These are phyloP conservation scores for Bruchidius siliquastri DNA, from an alignment of 2,888 invertebrate genomes.

Conservation along the genomic window DNA sequence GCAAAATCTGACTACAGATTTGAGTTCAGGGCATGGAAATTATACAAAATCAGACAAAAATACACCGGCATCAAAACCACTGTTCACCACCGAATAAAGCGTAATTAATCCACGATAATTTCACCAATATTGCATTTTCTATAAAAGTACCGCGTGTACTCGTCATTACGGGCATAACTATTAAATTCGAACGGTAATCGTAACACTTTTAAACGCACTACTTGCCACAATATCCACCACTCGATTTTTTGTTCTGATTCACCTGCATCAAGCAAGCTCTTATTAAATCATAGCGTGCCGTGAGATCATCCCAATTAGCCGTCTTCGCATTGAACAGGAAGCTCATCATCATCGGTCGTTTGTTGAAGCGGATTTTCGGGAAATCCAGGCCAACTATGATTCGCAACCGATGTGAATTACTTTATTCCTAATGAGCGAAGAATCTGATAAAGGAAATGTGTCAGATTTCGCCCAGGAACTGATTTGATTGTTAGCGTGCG, in stretches of 20 bases:
- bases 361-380: neutral
- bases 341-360: neutral
- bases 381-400: neutral
- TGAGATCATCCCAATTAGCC: neutral
- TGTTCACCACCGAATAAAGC: neutral
- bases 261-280: neutral
- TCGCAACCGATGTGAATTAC: neutral
- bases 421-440: no score
- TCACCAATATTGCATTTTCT: neutral
- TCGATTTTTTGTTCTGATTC: neutral
- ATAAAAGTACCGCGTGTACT: neutral
- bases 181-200: neutral
- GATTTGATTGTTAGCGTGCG: no score
- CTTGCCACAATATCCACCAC: neutral
- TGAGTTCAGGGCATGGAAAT: no score
- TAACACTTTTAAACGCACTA: neutral
- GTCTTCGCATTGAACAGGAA: neutral
- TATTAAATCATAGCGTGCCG: neutral
- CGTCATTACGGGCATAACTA: neutral
- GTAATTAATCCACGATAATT: neutral
- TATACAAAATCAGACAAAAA: no score
- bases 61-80: no score
- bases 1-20: no score
- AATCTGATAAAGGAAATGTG: no score
- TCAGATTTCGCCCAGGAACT: no score